Base-by-base conservation (phyloP, 2,797 vertebrate genomes). In the Bucorvus abyssinicus region DNA sequence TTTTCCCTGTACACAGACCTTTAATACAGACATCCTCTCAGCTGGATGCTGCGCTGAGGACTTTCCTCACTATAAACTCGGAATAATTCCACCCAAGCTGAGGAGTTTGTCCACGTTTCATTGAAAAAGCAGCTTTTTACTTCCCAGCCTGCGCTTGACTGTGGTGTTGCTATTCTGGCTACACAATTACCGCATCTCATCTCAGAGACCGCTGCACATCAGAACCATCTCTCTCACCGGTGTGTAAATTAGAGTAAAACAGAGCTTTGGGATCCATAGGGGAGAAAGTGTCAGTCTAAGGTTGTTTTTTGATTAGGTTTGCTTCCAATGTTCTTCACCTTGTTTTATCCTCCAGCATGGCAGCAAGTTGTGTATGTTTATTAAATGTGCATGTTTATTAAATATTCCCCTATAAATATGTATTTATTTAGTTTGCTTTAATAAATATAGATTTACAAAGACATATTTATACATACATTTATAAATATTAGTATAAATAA, bases 351-450 rank as follows among this genome's bases (percentile, higher is more conserved):
- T 95, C 89, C 64, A 90, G 86, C 68, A 67, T 36, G 74, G 86
- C 70, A 93, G 77, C 74, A 89, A 81, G 64, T 93, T 87, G 56
- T 93, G 49, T 92, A 53, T 78, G 84, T 94, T 96, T 95, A 95
- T 93, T 87, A 93, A 95, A 95, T 57, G 64, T 67, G 49, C 12
- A 49, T 49, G 49, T 49, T 49, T 49, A 93, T 64, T 89, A 92
- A 95, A 93, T 92, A 90, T 79, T 94, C 47, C 88, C 84, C 89
- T 76, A 93, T 94, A 96, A 95, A 95, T 95, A 95, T 95, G 92
- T 68, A 96, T 96, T 81, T 44, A 40, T 84, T 82, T 76, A 11
- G 18, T 89, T 94, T 60, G 65, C 67, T 89, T 92, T 87, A 84
- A 96, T 94, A 96, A 93, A 89, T 82, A 52, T 26, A 87, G 76